Conservation (phyloP, 2,797 vertebrate genomes). For the Sebastes iracundus region DNA sequence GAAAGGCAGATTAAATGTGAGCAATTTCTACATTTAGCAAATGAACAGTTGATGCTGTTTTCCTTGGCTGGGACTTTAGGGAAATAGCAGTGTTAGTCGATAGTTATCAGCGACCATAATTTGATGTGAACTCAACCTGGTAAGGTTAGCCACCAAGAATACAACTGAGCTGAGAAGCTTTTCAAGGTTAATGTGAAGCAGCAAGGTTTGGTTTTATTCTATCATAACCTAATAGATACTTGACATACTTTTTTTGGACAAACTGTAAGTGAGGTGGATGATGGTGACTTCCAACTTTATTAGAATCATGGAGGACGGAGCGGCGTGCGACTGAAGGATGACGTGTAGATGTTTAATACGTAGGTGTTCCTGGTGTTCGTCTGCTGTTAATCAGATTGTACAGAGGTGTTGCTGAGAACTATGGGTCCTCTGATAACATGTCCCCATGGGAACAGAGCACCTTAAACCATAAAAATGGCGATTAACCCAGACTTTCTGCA, state of each 20-base stretch:
- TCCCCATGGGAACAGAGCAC: slow-evolving; percentile 31
- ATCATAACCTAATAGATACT: neutral
- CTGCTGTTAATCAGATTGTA: slow-evolving; percentile 5
- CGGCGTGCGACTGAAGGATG: neutral
- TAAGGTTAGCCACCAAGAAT: neutral
- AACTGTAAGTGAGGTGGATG: rapidly evolving
- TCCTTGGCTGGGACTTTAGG: neutral
- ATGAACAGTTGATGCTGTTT: slow-evolving; percentile 21
- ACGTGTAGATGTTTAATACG: neutral
- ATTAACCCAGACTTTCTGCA: slow-evolving; percentile 37
- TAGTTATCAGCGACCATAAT: neutral
- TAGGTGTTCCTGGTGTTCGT: neutral
- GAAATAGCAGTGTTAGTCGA: neutral
- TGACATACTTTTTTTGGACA: rapidly evolving
- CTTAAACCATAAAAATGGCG: slow-evolving; percentile 43
- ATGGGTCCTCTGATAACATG: slow-evolving; percentile 24
- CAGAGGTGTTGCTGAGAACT: slow-evolving; percentile 9
- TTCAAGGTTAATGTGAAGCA: neutral
- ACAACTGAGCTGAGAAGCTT: neutral
- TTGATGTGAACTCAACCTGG: neutral
- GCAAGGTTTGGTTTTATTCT: neutral
- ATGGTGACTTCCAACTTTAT: neutral
- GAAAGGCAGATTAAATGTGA: slow-evolving; percentile 48
- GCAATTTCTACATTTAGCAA: slow-evolving; percentile 34
- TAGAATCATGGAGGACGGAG: neutral